phyloP scores from a whole-genome alignment of 2,113 vertebrate species.

The Perca schrenkii region DNA sequence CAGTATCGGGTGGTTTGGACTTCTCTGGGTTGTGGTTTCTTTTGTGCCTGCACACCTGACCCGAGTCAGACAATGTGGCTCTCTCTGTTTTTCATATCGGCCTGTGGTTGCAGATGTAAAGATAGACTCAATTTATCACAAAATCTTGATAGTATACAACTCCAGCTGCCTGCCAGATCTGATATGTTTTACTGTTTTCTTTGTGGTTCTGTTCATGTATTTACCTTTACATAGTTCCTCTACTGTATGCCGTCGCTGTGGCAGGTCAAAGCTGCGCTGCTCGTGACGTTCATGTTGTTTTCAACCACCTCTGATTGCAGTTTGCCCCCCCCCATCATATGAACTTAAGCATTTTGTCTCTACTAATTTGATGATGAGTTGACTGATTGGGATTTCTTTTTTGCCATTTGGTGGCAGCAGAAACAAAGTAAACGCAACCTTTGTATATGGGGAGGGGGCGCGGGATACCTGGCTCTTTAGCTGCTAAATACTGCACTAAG shows the following conservation, averaged over 20 bases:
- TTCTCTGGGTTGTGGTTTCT: conserved; percentile 1
- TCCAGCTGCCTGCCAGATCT: neutral
- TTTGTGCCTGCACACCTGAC: conserved; percentile 3
- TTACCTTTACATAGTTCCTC: neutral
- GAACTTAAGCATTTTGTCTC: too few species aligned
- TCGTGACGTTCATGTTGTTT: too few species aligned
- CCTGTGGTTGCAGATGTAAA: conserved; percentile 2
- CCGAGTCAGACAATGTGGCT: neutral
- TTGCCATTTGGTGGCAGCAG: too few species aligned
- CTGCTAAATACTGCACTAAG: too few species aligned
- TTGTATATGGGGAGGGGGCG: too few species aligned
- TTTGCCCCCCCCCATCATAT: too few species aligned
- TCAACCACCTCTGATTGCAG: too few species aligned
- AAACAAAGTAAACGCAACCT: too few species aligned
- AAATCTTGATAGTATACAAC: neutral
- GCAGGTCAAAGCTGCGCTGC: neutral
- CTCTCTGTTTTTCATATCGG: conserved; percentile 11
- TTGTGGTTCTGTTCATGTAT: conserved; percentile 3
- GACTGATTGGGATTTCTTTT: too few species aligned
- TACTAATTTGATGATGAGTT: too few species aligned
- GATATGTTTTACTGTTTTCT: neutral
- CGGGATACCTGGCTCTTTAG: too few species aligned
- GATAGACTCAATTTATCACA: conserved; percentile 5
- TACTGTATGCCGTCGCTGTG: neutral
- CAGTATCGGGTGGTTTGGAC: neutral